These are phyloP conservation scores for Thomomys bottae DNA, from an alignment of 2,113 vertebrate genomes.

Conservation along the genomic window DNA sequence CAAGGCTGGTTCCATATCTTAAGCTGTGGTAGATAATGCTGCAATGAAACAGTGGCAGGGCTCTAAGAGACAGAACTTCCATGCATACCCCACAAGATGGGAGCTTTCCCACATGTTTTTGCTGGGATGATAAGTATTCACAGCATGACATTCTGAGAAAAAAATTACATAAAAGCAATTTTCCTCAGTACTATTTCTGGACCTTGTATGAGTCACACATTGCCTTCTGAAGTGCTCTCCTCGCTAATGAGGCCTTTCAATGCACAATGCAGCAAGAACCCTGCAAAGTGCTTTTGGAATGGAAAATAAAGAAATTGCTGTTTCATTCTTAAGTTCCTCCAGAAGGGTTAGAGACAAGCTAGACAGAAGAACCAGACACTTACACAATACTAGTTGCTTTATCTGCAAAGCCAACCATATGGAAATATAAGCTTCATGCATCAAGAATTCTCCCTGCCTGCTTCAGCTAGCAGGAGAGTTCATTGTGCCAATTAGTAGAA, in stretches of 20 bases:
- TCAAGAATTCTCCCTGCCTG: not conserved
- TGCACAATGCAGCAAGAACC: slow-evolving; percentile 72
- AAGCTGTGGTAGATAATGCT: no score
- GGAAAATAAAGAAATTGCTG: slow-evolving; percentile 71
- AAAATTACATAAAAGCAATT: slow-evolving; percentile 84
- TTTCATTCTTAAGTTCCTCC: slow-evolving; percentile 60
- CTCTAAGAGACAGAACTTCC: not conserved
- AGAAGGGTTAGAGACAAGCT: slow-evolving; percentile 9
- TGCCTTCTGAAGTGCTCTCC: slow-evolving; percentile 82
- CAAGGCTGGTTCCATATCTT: no score
- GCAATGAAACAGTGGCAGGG: not conserved
- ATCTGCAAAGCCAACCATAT: not conserved
- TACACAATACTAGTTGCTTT: not conserved
- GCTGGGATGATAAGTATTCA: slow-evolving; percentile 79
- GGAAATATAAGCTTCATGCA: not conserved
- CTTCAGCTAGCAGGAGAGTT: not conserved
- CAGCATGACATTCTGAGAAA: slow-evolving; percentile 74
- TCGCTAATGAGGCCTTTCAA: slow-evolving; percentile 79
- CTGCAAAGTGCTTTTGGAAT: slow-evolving; percentile 58
- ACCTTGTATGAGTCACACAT: slow-evolving; percentile 76
- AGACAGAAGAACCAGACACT: slow-evolving; percentile 13
- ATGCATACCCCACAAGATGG: not conserved
- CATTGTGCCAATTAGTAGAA: not conserved
- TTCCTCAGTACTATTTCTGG: slow-evolving; percentile 80
- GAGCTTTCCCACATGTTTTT: slow-evolving; percentile 71